Evolutionary conservation across 1,140 invertebrate species (phyloP), one percentile per base, ranked within the genome.

Genomic region (Catajapyx aquilonaris): DNA sequence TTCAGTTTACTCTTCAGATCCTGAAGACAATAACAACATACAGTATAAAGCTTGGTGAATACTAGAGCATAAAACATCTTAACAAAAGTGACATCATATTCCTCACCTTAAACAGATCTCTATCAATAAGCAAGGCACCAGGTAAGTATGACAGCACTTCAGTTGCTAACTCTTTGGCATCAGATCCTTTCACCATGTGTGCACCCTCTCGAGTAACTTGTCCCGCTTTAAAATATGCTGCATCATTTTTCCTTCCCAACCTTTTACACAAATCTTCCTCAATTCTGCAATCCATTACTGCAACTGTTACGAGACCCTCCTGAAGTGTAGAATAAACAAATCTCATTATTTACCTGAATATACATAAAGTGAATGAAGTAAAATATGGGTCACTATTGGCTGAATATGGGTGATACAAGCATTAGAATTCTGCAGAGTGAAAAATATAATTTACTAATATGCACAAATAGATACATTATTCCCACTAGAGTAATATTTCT

Each of bases 291-390:
- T 62, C 47, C 9, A 72, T 44, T 20, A 54, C 48, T 11, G 58
- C 69, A 37, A 74, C 63, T 42, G 62, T 58, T 0, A 71, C 58
- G 18, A 75, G 47, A 28, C 64, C 64, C 46, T 65, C 59, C 66
- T 65, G 41, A 40, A 52, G 50, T 37, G 37, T 41, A 16, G 20
- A 39, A n/a, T n/a, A n/a, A 21, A 36, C 17, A 42, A 20, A 10
- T 13, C 23, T 13, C 16, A 32, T 5, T 34, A 37, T 10, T 37
- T n/a, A n/a, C n/a, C n/a, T n/a, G n/a, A n/a, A n/a, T n/a, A n/a
- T n/a, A n/a, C n/a, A n/a, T n/a, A n/a, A n/a, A n/a, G n/a, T n/a
- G n/a, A n/a, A n/a, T n/a, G n/a, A n/a, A n/a, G n/a, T n/a, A n/a
- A n/a, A n/a, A n/a, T n/a, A n/a, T n/a, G n/a, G n/a, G n/a, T n/a